phyloP scores from a whole-genome alignment of 2,113 vertebrate species.

The Lepisosteus osseus region DNA sequence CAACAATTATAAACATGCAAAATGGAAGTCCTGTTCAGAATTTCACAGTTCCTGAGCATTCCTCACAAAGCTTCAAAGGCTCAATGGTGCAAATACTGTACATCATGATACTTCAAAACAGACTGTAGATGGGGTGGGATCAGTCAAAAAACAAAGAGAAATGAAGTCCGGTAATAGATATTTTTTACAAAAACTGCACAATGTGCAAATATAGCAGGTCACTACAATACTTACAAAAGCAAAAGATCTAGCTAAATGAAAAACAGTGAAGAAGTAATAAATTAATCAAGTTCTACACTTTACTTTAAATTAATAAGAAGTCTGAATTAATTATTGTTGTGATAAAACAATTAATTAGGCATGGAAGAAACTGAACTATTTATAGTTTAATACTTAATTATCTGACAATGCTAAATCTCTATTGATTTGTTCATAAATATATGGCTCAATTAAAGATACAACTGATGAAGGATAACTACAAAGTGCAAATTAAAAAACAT shows the following conservation, averaged over 20 bases:
- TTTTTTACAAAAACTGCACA: too few relatives aligned
- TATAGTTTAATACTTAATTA: slow-evolving; percentile 59
- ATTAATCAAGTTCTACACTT: not conserved
- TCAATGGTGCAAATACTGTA: too few relatives aligned
- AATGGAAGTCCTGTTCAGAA: not conserved
- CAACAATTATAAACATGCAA: not conserved
- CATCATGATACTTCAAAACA: not conserved
- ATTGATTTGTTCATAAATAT: slow-evolving; percentile 69
- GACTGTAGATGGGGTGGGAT: not conserved
- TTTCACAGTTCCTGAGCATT: not conserved
- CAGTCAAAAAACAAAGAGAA: not conserved
- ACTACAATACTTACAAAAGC: not conserved
- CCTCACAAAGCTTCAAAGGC: not conserved
- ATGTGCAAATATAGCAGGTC: not conserved
- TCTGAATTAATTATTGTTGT: slow-evolving; percentile 51
- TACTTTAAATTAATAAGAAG: slow-evolving; percentile 15
- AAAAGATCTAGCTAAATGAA: slow-evolving; percentile 13
- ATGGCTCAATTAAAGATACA: slow-evolving; percentile 66
- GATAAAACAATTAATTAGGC: slow-evolving; percentile 54
- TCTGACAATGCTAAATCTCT: slow-evolving; percentile 55
- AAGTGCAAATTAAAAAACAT: slow-evolving; percentile 25
- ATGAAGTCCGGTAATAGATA: too few relatives aligned
- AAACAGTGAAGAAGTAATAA: slow-evolving; percentile 2
- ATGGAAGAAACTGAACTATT: slow-evolving; percentile 51
- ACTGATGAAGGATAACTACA: slow-evolving; percentile 57